A percentile compares a stretch with the other conserved stretches of the same genome.
Evolutionary conservation across 2,888 invertebrate species (phyloP).

Genomic region (Zygaena filipendulae): DNA sequence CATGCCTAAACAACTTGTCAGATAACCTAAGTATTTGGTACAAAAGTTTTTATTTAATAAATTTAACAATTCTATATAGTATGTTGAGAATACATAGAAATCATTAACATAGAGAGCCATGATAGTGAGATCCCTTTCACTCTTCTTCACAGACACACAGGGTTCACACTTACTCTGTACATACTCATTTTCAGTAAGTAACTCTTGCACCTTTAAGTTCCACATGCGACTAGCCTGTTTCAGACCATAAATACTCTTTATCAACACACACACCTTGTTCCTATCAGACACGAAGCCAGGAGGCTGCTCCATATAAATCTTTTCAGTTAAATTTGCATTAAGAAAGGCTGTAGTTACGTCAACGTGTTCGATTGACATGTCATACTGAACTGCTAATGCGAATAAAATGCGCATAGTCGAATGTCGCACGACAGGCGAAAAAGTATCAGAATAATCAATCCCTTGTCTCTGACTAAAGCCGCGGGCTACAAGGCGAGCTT

Average conservation of each 20-base stretch:
- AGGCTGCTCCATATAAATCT: constrained; percentile 10
- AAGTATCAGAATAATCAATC: constrained; percentile 13
- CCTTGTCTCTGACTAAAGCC: constrained; percentile 12
- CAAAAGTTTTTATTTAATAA: constrained; percentile 10
- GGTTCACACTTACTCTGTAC: constrained; percentile 13
- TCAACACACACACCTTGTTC: constrained; percentile 15
- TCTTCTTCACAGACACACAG: constrained; percentile 12
- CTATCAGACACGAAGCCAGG: constrained; percentile 6
- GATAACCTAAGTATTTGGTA: too few species aligned
- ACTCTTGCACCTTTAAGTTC: constrained; percentile 13
- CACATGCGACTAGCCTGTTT: constrained; percentile 18
- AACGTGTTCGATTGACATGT: constrained; percentile 14
- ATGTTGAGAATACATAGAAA: constrained; percentile 7
- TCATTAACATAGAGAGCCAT: constrained; percentile 11
- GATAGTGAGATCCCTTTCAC: constrained; percentile 8
- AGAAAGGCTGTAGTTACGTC: constrained; percentile 17
- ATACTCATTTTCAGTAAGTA: constrained; percentile 8
- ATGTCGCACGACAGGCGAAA: constrained; percentile 14
- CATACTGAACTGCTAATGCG: constrained; percentile 11
- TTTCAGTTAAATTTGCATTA: constrained; percentile 14
- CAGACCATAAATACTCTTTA: constrained; percentile 18
- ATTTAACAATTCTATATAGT: constrained; percentile 6
- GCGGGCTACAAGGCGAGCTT: constrained; percentile 12
- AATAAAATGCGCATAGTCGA: constrained; percentile 14
- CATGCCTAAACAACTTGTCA: constrained; percentile 5